Percentiles rank a stretch among this genome's conserved stretches.
These are phyloP conservation scores for Megaceryle maxima DNA, from an alignment of 2,113 vertebrate species.

Conservation along the genomic window DNA sequence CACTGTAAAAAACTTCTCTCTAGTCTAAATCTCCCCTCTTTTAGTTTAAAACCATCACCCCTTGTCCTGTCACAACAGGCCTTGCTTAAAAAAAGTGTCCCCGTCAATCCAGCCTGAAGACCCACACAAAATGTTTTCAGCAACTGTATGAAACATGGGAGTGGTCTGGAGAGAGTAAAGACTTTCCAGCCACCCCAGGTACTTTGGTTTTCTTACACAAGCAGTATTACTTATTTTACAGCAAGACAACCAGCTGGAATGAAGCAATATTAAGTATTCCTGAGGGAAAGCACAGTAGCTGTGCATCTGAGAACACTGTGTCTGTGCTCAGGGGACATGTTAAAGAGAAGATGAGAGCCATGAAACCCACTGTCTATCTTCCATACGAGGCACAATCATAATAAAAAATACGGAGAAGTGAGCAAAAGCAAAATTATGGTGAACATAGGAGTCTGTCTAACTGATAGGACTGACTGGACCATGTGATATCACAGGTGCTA, in stretches of 20 bases:
- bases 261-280: neutral
- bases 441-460: neutral
- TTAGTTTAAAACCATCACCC: too few relatives aligned
- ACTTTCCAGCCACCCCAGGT: neutral
- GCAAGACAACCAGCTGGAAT: neutral
- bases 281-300: rapidly evolving
- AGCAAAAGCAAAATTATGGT: neutral
- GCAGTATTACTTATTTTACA: neutral
- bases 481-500: neutral
- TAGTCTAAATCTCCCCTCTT: too few relatives aligned
- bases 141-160: neutral
- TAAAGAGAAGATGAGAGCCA: neutral
- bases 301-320: neutral
- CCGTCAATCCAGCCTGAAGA: neutral
- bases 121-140: neutral
- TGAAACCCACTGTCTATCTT: neutral
- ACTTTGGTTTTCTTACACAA: neutral
- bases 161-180: neutral
- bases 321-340: neutral
- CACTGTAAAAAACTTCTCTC: too few relatives aligned
- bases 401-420: neutral
- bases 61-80: too few relatives aligned
- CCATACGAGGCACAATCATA: neutral
- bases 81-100: too few relatives aligned
- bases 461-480: neutral